Percentiles rank a stretch among this genome's conserved stretches.
These are phyloP conservation scores for Sinocyclocheilus anshuiensis DNA, from an alignment of 2,113 vertebrate species.

Conservation along the genomic window DNA sequence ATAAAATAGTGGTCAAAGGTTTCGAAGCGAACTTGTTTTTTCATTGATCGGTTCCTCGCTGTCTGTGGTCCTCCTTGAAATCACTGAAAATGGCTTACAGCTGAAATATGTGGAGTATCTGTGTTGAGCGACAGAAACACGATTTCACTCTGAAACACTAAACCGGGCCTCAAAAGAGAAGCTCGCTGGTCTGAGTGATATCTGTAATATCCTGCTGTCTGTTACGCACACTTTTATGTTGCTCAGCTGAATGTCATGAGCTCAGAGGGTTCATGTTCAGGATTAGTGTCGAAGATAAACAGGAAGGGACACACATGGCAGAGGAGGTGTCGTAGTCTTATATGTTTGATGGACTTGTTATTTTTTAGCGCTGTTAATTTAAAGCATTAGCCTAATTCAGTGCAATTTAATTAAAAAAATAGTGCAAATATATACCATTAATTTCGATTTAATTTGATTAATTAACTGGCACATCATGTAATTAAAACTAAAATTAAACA, in stretches of 20 bases:
- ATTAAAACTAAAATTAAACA: not conserved
- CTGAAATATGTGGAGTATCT: not conserved
- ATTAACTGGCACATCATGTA: not conserved
- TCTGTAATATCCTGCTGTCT: slow-evolving; percentile 50
- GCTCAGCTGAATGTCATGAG: slow-evolving; percentile 34
- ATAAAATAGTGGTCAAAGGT: not conserved
- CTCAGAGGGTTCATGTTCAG: slow-evolving; percentile 28
- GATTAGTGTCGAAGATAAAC: slow-evolving; percentile 9
- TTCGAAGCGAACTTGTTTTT: not conserved
- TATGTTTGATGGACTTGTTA: not conserved
- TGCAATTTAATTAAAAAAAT: not conserved
- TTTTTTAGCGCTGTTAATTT: not conserved
- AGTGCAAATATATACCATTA: not conserved
- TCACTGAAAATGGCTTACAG: not conserved
- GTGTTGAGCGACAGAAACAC: slow-evolving; percentile 8
- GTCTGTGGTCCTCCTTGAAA: slow-evolving; percentile 16
- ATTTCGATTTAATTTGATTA: not conserved
- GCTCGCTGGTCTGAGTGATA: slow-evolving; percentile 39
- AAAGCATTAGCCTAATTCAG: not conserved
- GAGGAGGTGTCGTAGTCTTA: not conserved
- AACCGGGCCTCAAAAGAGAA: slow-evolving; percentile 34
- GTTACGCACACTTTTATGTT: slow-evolving; percentile 32
- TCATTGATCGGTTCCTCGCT: not conserved
- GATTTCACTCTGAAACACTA: not conserved
- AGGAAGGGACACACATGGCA: not conserved